Base-by-base conservation (phyloP, 2,797 vertebrate species). In the Tapirus indicus region DNA sequence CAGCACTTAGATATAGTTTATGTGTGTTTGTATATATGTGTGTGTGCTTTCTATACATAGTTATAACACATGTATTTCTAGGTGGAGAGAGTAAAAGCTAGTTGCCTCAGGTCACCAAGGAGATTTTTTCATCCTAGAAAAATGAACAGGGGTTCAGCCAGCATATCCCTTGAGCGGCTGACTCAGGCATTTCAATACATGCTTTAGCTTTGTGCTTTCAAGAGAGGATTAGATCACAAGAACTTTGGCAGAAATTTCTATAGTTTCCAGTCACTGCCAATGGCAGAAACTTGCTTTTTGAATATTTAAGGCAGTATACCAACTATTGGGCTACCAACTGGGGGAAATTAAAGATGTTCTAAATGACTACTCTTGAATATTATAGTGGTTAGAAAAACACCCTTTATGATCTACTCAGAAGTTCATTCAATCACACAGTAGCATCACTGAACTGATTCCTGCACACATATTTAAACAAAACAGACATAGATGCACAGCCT, bases 231-330 rank as follows among this genome's bases (percentile, higher is more conserved):
- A 97, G 80, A 91, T 95, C 93, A 96, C 80, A 56, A 71, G 52
- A 95, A 96, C 84, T 96, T 56, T 88, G 86, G 95, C 92, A 98
- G 83, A 95, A 96, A 97, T 93, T 89, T 74, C 84, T 78, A 94
- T 13, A 74, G 92, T 94, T 97, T 93, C 91, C 75, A 98, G 88
- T 91, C 87, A 94, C 56, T 86, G 93, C 93, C 79, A 83, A 95
- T 72, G 56, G 89, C 69, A 94, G 21, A 96, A 52, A 82, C 23
- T 58, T 78, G 58, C 49, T 97, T 88, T 96, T 83, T 90, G 35
- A 96, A 96, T 60, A 95, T 95, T 96, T 96, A 94, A 91, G 80
- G 88, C 44, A 94, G 21, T 84, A 86, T 64, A 95, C 11, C 60
- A 95, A 85, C n/a, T 80, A 95, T 2, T 78, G 41, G 79, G 9